Evolutionary conservation across 1,140 invertebrate genomes (phyloP).

Genomic region (Drosophila grimshawi): DNA sequence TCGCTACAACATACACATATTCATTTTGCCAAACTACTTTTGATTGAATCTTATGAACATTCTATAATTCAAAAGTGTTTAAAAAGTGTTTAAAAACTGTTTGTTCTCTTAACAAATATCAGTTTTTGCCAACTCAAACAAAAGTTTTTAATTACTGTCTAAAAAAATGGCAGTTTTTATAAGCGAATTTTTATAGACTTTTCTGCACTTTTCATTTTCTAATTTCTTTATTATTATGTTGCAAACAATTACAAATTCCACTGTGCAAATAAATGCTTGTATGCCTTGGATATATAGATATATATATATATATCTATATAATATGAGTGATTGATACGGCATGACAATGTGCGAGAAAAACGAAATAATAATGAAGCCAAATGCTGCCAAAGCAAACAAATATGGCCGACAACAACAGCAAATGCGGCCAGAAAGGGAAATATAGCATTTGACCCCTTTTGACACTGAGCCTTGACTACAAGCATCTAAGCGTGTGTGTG

Average conservation of each 20-base stretch:
- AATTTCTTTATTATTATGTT: too few relatives aligned
- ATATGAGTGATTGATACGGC: conserved; percentile 75
- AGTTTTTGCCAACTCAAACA: too few relatives aligned
- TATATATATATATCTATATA: conserved; percentile 17
- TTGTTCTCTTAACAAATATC: too few relatives aligned
- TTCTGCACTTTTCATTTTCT: too few relatives aligned
- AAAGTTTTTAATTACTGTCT: too few relatives aligned
- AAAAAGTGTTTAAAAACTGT: too few relatives aligned
- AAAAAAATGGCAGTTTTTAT: too few relatives aligned
- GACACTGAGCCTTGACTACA: conserved; percentile 49
- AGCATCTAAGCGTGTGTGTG: not conserved
- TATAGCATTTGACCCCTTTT: conserved; percentile 80
- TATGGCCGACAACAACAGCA: conserved; percentile 42
- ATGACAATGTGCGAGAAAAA: conserved; percentile 48
- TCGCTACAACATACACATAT: not conserved
- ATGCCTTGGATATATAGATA: not conserved
- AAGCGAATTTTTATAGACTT: too few relatives aligned
- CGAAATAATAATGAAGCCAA: conserved; percentile 58
- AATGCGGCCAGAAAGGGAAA: conserved; percentile 38
- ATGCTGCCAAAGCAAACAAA: conserved; percentile 44
- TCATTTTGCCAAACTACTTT: too few relatives aligned
- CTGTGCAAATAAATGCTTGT: not conserved
- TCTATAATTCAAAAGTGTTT: too few relatives aligned
- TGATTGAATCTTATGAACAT: too few relatives aligned
- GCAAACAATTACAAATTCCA: not conserved